These are phyloP conservation scores for Poicephalus gulielmi DNA, from an alignment of 2,113 vertebrate genomes.

Conservation along the genomic window DNA sequence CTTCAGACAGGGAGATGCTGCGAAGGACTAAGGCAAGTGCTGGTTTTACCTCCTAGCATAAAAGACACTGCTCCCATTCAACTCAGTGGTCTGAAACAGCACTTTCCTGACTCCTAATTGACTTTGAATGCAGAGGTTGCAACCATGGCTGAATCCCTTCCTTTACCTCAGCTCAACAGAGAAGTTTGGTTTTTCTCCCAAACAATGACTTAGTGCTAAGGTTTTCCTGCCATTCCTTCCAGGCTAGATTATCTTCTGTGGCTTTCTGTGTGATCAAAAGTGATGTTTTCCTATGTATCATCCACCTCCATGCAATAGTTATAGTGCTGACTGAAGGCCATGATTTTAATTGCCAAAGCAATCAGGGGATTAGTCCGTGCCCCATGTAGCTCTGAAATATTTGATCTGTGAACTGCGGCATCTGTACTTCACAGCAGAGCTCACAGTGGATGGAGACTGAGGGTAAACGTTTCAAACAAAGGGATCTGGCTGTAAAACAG, in stretches of 20 bases:
- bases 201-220: background rate
- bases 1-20: background rate
- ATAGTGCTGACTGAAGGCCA: background rate
- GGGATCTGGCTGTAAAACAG: constrained; percentile 3
- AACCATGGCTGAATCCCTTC: background rate
- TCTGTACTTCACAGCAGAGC: constrained; percentile 23
- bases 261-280: background rate
- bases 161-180: background rate
- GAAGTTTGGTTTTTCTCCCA: background rate
- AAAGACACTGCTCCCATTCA: background rate
- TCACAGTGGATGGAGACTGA: constrained; percentile 7
- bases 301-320: background rate
- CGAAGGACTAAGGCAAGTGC: background rate
- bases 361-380: constrained; percentile 18
- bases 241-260: background rate
- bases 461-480: constrained; percentile 32
- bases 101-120: background rate
- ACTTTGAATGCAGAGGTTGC: background rate
- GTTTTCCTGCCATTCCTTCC: background rate
- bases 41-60: background rate
- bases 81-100: background rate
- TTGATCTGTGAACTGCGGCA: constrained; percentile 27
- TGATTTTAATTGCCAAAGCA: constrained; percentile 41
- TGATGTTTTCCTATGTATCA: background rate
- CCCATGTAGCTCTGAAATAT: background rate